Conservation (phyloP, 2,113 vertebrate species). For the Sebastes schlegelii region DNA sequence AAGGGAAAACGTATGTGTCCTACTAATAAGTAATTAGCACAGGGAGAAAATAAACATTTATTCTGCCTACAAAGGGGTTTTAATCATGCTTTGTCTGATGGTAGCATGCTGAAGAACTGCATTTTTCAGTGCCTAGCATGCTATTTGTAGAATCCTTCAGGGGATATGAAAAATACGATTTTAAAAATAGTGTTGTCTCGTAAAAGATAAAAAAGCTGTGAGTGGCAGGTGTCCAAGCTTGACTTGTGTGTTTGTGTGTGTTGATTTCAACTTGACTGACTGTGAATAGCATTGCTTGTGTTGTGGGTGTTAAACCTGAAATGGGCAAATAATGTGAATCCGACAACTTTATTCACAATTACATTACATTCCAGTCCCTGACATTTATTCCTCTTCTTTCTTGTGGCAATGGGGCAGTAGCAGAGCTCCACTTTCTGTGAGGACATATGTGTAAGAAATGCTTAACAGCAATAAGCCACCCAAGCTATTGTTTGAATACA, state of each 20-base stretch:
- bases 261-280: neutral
- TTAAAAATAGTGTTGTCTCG: conserved; percentile 32
- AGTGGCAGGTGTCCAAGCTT: conserved; percentile 24
- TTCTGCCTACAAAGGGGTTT: conserved; percentile 45
- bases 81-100: conserved; percentile 34
- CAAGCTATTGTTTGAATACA: neutral
- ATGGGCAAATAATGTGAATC: neutral
- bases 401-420: neutral
- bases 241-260: neutral
- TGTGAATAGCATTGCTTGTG: neutral
- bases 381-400: neutral
- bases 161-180: neutral
- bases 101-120: conserved; percentile 22
- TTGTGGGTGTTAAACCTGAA: too few species aligned
- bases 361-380: too few species aligned
- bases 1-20: conserved; percentile 69
- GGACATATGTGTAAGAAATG: neutral
- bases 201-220: conserved; percentile 9
- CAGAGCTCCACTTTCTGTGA: neutral
- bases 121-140: neutral
- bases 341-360: neutral
- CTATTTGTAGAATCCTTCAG: conserved; percentile 26
- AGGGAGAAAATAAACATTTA: conserved; percentile 48
- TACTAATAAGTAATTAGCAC: conserved; percentile 71
- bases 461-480: neutral